A percentile compares a stretch with the other conserved stretches of the same genome.
These are phyloP conservation scores for Hyalella azteca DNA, from an alignment of 2,888 invertebrate genomes.

Conservation along the genomic window DNA sequence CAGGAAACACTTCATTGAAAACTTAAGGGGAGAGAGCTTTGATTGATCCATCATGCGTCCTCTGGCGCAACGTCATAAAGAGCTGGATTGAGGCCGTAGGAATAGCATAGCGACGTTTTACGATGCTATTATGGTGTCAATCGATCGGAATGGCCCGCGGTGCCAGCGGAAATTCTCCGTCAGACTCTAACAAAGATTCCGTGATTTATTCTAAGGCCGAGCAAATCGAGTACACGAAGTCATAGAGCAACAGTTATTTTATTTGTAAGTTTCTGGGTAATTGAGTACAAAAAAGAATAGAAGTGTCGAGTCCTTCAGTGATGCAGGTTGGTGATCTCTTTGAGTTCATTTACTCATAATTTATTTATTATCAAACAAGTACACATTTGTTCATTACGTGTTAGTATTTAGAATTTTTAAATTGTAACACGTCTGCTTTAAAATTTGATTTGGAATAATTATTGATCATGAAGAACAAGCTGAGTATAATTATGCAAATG, in stretches of 20 bases:
- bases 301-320: too few relatives aligned
- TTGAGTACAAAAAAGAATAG: too few relatives aligned
- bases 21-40: slow-evolving; percentile 33
- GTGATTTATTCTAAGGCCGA: slow-evolving; percentile 36
- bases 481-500: too few relatives aligned
- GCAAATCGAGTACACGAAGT: slow-evolving; percentile 35
- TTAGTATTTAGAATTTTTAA: too few relatives aligned
- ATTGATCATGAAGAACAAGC: too few relatives aligned
- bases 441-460: too few relatives aligned
- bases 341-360: too few relatives aligned
- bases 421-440: too few relatives aligned
- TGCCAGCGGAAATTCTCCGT: slow-evolving; percentile 26
- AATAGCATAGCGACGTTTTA: neutral
- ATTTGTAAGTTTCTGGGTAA: neutral
- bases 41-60: slow-evolving; percentile 24
- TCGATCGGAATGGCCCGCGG: slow-evolving; percentile 7
- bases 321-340: too few relatives aligned
- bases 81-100: neutral
- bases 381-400: too few relatives aligned
- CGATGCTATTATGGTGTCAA: neutral
- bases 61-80: neutral
- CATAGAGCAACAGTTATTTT: neutral
- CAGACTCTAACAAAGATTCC: slow-evolving; percentile 24
- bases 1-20: slow-evolving; percentile 36
- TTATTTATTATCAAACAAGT: too few relatives aligned